Evolutionary conservation across 2,888 invertebrate species (phyloP).

Genomic region (Meloe dianella): DNA sequence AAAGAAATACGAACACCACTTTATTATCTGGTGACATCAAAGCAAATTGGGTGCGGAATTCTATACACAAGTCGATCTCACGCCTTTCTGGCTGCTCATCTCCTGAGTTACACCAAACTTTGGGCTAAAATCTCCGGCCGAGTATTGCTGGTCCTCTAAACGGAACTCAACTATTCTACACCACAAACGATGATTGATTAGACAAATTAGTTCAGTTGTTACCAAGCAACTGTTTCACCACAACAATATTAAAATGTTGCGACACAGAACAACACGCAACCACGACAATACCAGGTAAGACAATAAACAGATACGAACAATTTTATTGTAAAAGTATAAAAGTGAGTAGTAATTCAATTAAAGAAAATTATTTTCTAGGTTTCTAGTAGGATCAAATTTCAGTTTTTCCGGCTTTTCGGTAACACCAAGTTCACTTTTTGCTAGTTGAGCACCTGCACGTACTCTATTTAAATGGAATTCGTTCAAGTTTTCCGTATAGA

Average conservation of each 20-base stretch:
- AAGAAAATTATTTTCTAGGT: constrained; percentile 25
- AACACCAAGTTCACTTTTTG: constrained; percentile 51
- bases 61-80: no score
- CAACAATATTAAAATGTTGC: not conserved
- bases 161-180: no score
- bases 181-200: no score
- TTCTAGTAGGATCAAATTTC: constrained; percentile 51
- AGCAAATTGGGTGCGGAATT: no score
- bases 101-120: no score
- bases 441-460: constrained; percentile 42
- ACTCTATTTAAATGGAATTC: constrained; percentile 48
- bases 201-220: no score
- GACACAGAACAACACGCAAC: not conserved
- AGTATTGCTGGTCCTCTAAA: no score
- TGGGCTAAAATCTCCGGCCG: no score
- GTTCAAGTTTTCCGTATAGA: constrained; percentile 48
- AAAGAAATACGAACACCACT: no score
- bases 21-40: no score
- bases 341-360: not conserved
- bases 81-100: no score
- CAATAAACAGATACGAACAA: not conserved
- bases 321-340: not conserved
- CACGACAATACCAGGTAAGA: not conserved
- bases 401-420: constrained; percentile 42
- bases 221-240: not conserved